These are phyloP conservation scores for Bombus sibiricus DNA, from an alignment of 1,140 invertebrate genomes.

Conservation along the genomic window DNA sequence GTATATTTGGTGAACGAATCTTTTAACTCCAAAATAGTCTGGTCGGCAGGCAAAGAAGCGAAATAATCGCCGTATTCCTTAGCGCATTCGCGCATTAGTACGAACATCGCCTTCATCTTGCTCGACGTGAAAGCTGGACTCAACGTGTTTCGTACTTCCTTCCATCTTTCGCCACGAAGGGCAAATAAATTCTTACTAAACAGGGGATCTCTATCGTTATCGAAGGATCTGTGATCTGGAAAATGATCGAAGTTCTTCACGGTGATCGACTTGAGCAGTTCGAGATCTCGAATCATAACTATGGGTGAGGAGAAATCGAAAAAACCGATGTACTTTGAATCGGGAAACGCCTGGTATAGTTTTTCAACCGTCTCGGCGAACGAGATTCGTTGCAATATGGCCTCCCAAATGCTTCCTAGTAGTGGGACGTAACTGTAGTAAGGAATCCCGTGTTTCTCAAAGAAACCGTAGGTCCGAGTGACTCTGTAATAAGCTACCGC, in stretches of 20 bases:
- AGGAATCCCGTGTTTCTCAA: slow-evolving; percentile 36
- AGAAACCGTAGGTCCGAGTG: background rate
- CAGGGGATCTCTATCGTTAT: slow-evolving; percentile 67
- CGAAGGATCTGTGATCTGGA: slow-evolving; percentile 73
- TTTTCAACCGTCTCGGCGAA: background rate
- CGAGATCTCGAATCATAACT: slow-evolving; percentile 74
- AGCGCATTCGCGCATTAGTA: slow-evolving; percentile 48
- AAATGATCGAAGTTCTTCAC: slow-evolving; percentile 76
- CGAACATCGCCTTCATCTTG: slow-evolving; percentile 60
- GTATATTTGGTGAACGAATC: slow-evolving; percentile 78
- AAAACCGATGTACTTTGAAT: slow-evolving; percentile 68
- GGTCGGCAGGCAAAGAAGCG: slow-evolving; percentile 51
- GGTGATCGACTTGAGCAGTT: slow-evolving; percentile 72
- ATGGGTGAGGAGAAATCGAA: slow-evolving; percentile 65
- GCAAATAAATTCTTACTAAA: slow-evolving; percentile 73
- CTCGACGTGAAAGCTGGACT: slow-evolving; percentile 76
- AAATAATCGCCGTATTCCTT: slow-evolving; percentile 23
- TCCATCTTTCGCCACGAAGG: slow-evolving; percentile 74
- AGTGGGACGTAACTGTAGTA: background rate
- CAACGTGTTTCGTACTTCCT: slow-evolving; percentile 69
- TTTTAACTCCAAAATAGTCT: slow-evolving; percentile 68
- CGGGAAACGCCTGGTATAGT: slow-evolving; percentile 33
- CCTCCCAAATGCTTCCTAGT: slow-evolving; percentile 27
- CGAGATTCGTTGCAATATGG: background rate
- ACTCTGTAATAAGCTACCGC: slow-evolving; percentile 13